phyloP scores from a whole-genome alignment of 2,113 vertebrate species.

The Patagioenas fasciata region DNA sequence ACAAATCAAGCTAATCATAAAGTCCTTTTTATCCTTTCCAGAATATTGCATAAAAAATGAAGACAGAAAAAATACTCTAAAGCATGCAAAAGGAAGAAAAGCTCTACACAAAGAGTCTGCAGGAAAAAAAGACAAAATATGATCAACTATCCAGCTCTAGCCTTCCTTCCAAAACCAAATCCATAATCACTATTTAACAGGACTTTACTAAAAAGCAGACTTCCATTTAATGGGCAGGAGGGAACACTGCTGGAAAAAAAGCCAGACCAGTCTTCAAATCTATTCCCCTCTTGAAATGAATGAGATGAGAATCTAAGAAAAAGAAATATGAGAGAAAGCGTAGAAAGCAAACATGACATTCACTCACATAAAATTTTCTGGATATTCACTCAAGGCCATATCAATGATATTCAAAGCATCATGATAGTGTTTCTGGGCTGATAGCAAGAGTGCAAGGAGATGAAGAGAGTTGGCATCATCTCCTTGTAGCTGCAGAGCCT shows the following conservation, averaged over 20 bases:
- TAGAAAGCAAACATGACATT: background rate
- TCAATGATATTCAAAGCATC: constrained; percentile 97
- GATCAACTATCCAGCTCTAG: background rate
- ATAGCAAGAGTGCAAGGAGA: constrained; percentile 92
- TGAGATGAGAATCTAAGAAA: background rate
- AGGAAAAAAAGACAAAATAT: background rate
- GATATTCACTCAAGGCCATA: constrained; percentile 98
- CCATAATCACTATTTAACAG: background rate
- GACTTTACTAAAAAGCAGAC: background rate
- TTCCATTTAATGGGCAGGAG: background rate
- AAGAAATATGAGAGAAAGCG: background rate
- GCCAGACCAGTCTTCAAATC: background rate
- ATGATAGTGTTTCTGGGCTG: constrained; percentile 97
- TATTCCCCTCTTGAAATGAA: background rate
- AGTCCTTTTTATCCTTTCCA: background rate
- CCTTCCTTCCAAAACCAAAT: background rate
- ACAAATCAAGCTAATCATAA: background rate
- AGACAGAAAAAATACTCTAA: background rate
- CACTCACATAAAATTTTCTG: constrained; percentile 96
- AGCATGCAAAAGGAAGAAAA: background rate
- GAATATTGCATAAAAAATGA: background rate
- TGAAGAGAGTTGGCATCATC: constrained; percentile 97
- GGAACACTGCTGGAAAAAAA: background rate
- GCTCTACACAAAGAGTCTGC: background rate
- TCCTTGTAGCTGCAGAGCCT: constrained; percentile 95